phyloP scores from a whole-genome alignment of 1,140 invertebrate species.

The Formica exsecta region DNA sequence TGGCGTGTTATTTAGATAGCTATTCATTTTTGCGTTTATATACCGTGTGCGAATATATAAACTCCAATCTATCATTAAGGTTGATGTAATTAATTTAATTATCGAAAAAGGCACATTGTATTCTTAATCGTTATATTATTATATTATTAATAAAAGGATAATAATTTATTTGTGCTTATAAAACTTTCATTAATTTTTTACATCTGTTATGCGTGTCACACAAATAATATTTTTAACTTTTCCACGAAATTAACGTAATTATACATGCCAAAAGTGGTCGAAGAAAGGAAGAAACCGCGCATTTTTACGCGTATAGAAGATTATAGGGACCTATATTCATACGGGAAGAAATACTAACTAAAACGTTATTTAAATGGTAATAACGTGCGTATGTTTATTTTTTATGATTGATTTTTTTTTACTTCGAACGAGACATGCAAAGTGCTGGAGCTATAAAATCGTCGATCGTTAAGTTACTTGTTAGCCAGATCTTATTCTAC shows the following conservation, averaged over 20 bases:
- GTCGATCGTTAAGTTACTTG: neutral
- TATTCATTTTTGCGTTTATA: too few species aligned
- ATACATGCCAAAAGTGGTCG: neutral
- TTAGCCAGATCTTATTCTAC: neutral
- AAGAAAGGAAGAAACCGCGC: neutral
- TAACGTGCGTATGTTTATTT: slow-evolving; percentile 35
- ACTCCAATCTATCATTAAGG: neutral
- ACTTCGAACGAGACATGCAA: slow-evolving; percentile 41
- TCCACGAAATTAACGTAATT: neutral
- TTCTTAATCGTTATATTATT: neutral
- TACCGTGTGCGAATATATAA: too few species aligned
- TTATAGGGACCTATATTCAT: slow-evolving; percentile 30
- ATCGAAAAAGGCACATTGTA: neutral
- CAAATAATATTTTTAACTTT: slow-evolving; percentile 10
- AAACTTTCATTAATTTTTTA: neutral
- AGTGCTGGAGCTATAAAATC: neutral
- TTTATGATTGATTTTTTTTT: slow-evolving; percentile 6
- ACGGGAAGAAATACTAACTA: neutral
- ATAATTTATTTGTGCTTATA: neutral
- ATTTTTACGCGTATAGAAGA: slow-evolving; percentile 60
- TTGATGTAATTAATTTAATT: slow-evolving; percentile 4
- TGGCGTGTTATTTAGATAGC: neutral
- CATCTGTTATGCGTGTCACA: neutral
- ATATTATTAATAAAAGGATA: neutral
- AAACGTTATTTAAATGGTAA: slow-evolving; percentile 13